Evolutionary conservation across 2,113 vertebrate species (phyloP), one percentile per base, ranked within the genome.

Genomic region (Leucoraja erinaceus): DNA sequence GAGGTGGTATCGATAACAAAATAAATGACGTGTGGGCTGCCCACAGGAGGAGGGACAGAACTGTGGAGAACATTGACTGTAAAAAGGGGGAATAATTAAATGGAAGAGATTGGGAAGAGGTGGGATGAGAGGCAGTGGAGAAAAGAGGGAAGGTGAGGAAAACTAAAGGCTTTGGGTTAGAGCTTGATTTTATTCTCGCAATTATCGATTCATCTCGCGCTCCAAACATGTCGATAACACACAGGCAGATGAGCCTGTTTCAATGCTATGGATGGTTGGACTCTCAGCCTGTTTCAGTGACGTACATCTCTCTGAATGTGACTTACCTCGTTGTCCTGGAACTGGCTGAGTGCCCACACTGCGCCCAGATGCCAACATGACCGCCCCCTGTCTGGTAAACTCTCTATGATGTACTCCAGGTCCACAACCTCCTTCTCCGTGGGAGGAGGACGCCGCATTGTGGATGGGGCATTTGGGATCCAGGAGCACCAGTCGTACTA

Each of bases 401-500:
- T 98, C 79, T 97, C 96, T 56, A 99, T 97, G 22, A 99, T 99
- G 94, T 97, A 95, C 93, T 97, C 95, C 0, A 99, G 95, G 84
- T 97, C 96, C 93, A 97, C 96, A 11, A 96, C 70, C 0, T 98
- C 98, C 93, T 99, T 99, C 94, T 97, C 88, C 0, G 94, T 97
- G 0, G 98, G 99, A 0, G 98, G 98, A 0, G 98, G 98, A 31
- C 93, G 94, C 68, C 99, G 96, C 99, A 99, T 99, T 11, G 98
- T 99, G 0, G 98, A 98, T 0, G 99, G 98, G 0, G 98, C 95
- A 0, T 99, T 99, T 66, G 99, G 99, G 90, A 99, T 99, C 99
- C 99, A 99, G 90, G 99, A 99, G 77, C 97, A 99, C 99, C 99
- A 99, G 94, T 99, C 98, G 93, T 97, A 99, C 99, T 99, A 94